Base-by-base conservation (phyloP, 1,140 invertebrate genomes). In the Procambarus virginalis region DNA sequence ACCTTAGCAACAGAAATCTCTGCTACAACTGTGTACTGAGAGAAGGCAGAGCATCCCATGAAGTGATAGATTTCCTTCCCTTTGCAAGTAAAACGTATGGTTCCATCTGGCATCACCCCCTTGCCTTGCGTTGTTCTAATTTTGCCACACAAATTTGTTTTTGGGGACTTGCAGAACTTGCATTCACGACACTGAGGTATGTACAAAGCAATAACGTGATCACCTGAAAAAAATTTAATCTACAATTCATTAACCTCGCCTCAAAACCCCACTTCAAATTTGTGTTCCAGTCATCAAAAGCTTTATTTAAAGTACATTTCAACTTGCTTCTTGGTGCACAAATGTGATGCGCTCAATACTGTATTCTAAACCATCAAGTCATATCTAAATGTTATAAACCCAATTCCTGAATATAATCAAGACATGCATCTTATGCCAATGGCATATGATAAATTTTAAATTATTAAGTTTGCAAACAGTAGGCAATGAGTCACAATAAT, bases 41-140 rank as follows among this genome's bases (percentile, higher is more conserved):
- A 97, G 93, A 99, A 99, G 2, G 98, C 99, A 4, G 98, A 99
- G 92, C 97, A 98, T 22, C 99, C 99, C 99, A 99, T 99, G 93
- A 99, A 99, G 94, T 99, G 99, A 93, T 95, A 98, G 0, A 99
- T 90, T 51, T 95, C 94, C 94, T 98, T 95, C 14, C 98, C 99
- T 86, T 98, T 98, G 94, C 98, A 99, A 17, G 95, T 97, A 94
- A 99, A 99, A 77, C 98, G 95, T 8, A 95, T 95, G 3, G 98
- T 99, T 22, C 98, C 98, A 95, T 99, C 98, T 12, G 99, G 99
- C 98, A 99, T 99, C 0, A 99, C 93, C 73, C 97, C 97, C 93
- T 96, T 95, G 0, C 98, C 98, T 95, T 95, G 97, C 75, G 97
- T 97, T 4, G 95, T 86, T n/a, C 97, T 95, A 84, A 99, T 98